Evolutionary conservation across 1,140 invertebrate genomes (phyloP).

Genomic region (Rhopalosiphum padi): DNA sequence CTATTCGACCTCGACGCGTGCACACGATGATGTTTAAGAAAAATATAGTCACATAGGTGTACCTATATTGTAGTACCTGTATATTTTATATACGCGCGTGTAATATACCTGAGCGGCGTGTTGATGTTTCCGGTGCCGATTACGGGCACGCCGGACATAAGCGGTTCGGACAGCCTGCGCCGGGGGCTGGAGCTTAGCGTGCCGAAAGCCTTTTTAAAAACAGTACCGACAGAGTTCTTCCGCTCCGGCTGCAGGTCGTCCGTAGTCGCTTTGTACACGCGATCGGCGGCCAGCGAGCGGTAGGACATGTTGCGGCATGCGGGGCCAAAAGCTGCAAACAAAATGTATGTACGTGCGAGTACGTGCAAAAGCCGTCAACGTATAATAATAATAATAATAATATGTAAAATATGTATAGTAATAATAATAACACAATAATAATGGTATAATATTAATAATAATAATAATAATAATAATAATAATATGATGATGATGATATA

Average conservation of each 20-base stretch:
- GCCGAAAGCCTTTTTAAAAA: slow-evolving; percentile 54
- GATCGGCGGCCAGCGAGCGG: slow-evolving; percentile 53
- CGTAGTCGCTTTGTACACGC: slow-evolving; percentile 57
- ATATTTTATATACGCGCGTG: background rate
- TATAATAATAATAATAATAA: slow-evolving; percentile 31
- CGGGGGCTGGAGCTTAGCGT: slow-evolving; percentile 54
- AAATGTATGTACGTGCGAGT: slow-evolving; percentile 47
- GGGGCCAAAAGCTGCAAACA: slow-evolving; percentile 56
- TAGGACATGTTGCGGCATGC: slow-evolving; percentile 55
- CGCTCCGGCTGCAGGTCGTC: slow-evolving; percentile 57
- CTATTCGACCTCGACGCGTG: background rate
- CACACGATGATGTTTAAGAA: background rate
- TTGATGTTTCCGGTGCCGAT: slow-evolving; percentile 54
- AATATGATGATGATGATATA: background rate
- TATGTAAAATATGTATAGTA: slow-evolving; percentile 3
- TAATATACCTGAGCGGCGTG: slow-evolving; percentile 54
- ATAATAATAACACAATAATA: slow-evolving; percentile 16
- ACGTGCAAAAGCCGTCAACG: slow-evolving; percentile 49
- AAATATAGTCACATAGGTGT: background rate
- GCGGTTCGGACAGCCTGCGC: slow-evolving; percentile 57
- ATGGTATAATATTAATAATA: background rate
- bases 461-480: background rate
- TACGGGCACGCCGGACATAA: slow-evolving; percentile 52
- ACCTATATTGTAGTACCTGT: background rate
- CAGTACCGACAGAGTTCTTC: slow-evolving; percentile 51